A percentile compares a stretch with the other conserved stretches of the same genome.
Conservation (phyloP, 1,140 invertebrate genomes). For the Xylocopa sonorina region DNA sequence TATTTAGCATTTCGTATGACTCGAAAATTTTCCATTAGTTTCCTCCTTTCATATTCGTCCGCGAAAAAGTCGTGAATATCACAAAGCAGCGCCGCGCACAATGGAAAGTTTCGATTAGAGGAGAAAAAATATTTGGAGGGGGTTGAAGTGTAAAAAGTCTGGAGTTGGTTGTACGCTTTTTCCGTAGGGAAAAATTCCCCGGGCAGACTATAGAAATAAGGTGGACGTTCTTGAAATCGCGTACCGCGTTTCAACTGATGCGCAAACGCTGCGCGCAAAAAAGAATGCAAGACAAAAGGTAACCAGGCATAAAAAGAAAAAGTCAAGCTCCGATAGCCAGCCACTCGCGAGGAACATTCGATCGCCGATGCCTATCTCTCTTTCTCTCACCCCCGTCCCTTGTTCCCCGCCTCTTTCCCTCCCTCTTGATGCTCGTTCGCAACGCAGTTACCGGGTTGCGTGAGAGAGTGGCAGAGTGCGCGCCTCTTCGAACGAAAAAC, state of each 20-base stretch:
- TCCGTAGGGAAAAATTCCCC: neutral
- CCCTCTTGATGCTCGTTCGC: neutral
- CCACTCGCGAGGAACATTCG: constrained; percentile 37
- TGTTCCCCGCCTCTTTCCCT: neutral
- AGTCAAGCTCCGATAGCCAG: constrained; percentile 25
- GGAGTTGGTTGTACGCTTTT: neutral
- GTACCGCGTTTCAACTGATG: constrained; percentile 27
- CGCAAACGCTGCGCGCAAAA: constrained; percentile 24
- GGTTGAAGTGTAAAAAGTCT: no score
- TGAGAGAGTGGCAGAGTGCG: constrained; percentile 1
- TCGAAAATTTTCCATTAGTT: no score
- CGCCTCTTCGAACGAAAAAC: constrained; percentile 31
- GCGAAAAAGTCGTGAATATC: no score
- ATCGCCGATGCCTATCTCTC: constrained; percentile 32
- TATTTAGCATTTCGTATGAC: neutral
- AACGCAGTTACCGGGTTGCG: constrained; percentile 22
- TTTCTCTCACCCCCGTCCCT: neutral
- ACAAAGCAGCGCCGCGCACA: neutral
- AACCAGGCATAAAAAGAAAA: constrained; percentile 30
- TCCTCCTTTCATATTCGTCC: neutral
- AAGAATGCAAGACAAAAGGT: constrained; percentile 32
- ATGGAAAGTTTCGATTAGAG: constrained; percentile 6
- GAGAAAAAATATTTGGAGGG: constrained; percentile 21
- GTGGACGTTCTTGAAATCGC: constrained; percentile 18
- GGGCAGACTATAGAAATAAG: no score